Evolutionary conservation across 2,113 vertebrate species (phyloP).

Genomic region (Abramis brama): DNA sequence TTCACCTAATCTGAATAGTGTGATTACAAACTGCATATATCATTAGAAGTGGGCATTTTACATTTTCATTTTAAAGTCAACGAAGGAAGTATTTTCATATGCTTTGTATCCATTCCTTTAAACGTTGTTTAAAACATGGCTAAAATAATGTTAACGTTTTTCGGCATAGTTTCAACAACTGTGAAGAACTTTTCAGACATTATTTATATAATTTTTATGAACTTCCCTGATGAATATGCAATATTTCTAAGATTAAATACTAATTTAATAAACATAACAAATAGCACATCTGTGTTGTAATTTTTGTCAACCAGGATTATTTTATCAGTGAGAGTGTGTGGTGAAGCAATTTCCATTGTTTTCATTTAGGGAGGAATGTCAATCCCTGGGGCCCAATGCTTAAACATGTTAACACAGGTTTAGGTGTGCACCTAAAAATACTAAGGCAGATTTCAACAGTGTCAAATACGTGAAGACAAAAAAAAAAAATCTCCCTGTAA

Average conservation of each 20-base stretch:
- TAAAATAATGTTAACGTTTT: background rate
- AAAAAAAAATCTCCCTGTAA: background rate
- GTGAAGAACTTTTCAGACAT: background rate
- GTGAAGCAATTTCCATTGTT: background rate
- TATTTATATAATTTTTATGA: slow-evolving; percentile 24
- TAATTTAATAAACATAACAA: background rate
- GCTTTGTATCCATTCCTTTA: background rate
- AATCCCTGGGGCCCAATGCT: background rate
- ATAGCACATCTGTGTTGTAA: background rate
- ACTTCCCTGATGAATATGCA: background rate
- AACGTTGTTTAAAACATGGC: background rate
- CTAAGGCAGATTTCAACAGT: background rate
- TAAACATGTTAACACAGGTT: slow-evolving; percentile 42
- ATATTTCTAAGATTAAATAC: background rate
- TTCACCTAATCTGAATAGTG: background rate
- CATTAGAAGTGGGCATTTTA: background rate
- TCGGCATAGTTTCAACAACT: background rate
- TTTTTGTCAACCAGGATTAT: background rate
- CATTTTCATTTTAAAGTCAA: background rate
- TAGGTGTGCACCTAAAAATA: background rate
- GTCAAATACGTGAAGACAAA: background rate
- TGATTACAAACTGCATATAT: background rate
- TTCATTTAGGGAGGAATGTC: slow-evolving; percentile 47
- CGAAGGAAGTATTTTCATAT: background rate
- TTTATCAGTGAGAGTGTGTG: background rate